Evolutionary conservation across 2,797 vertebrate genomes (phyloP).

Genomic region (Sternarchorhynchus goeldii): DNA sequence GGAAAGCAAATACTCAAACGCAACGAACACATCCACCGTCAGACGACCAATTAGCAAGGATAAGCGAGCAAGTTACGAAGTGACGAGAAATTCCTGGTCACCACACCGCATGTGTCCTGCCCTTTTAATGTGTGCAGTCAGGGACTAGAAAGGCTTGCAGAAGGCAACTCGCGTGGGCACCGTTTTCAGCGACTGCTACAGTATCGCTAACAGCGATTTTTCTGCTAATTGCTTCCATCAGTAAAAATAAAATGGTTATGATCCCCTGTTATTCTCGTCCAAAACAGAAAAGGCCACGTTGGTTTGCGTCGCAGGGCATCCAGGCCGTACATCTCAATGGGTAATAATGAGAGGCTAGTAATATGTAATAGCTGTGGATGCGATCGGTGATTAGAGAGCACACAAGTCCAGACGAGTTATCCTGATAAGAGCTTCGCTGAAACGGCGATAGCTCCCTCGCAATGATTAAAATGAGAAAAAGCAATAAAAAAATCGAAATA

Average conservation of each 20-base stretch:
- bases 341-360: slow-evolving; percentile 64
- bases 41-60: neutral
- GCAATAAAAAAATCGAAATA: slow-evolving; percentile 9
- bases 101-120: slow-evolving; percentile 16
- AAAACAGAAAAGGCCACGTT: slow-evolving; percentile 67
- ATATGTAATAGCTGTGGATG: slow-evolving; percentile 71
- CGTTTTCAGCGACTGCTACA: slow-evolving; percentile 65
- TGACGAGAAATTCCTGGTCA: slow-evolving; percentile 4
- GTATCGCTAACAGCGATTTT: slow-evolving; percentile 71
- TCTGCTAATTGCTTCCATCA: slow-evolving; percentile 77
- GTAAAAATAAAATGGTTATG: slow-evolving; percentile 69
- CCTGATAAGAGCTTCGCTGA: slow-evolving; percentile 24
- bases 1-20: neutral
- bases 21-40: neutral
- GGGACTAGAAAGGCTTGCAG: slow-evolving; percentile 44
- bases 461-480: slow-evolving; percentile 13
- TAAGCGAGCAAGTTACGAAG: slow-evolving; percentile 1
- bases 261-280: slow-evolving; percentile 65
- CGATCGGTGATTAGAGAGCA: slow-evolving; percentile 70
- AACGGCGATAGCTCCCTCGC: neutral
- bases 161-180: slow-evolving; percentile 16
- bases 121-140: slow-evolving; percentile 28
- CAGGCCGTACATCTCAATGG: slow-evolving; percentile 60
- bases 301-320: slow-evolving; percentile 65
- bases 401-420: slow-evolving; percentile 57